Evolutionary conservation across 2,113 vertebrate genomes (phyloP).

Genomic region (Odocoileus hemionus): DNA sequence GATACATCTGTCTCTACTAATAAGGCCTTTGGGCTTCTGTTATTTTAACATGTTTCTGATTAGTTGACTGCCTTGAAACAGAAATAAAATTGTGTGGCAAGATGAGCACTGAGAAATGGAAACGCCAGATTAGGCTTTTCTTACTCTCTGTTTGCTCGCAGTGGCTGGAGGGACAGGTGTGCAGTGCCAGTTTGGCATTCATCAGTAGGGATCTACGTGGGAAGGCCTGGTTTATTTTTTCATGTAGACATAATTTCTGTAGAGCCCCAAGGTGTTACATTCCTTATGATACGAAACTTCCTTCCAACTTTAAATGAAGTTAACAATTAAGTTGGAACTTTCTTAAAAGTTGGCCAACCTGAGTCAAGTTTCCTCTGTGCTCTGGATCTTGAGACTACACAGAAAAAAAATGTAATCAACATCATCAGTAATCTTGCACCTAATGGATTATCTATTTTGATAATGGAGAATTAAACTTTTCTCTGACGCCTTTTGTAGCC

Average conservation of each 20-base stretch:
- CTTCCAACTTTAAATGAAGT: not conserved
- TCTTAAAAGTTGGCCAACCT: not conserved
- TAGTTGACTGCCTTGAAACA: not conserved
- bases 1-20: not conserved
- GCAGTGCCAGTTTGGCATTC: not conserved
- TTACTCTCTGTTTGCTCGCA: not conserved
- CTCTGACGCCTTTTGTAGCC: not conserved
- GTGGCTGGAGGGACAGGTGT: not conserved
- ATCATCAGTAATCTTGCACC: not conserved
- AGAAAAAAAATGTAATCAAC: not conserved
- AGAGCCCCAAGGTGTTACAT: not conserved
- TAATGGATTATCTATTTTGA: not conserved
- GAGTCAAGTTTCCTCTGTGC: not conserved
- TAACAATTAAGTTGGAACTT: not conserved
- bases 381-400: not conserved
- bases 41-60: constrained; percentile 5
- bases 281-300: not conserved
- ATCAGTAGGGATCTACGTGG: not conserved
- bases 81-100: not conserved
- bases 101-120: not conserved
- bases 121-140: not conserved
- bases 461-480: not conserved
- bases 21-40: not conserved
- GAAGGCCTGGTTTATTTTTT: not conserved
- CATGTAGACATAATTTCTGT: not conserved